Evolutionary conservation across 2,113 vertebrate species (phyloP), one percentile per base, ranked within the genome.

Genomic region (Rhipidura dahli): DNA sequence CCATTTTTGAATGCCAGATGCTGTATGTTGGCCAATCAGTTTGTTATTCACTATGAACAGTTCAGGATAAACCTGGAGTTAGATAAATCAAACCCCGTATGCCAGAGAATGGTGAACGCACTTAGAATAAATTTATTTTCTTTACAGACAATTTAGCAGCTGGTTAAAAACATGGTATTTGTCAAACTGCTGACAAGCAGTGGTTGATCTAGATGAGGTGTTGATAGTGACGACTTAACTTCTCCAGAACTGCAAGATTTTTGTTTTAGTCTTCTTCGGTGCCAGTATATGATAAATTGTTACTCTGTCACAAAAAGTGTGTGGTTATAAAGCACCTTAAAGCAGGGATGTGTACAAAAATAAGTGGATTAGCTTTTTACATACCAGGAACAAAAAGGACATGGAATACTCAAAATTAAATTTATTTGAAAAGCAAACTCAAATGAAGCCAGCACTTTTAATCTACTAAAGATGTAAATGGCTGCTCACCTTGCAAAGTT

Each of bases 341-440:
- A 89, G 56, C 61, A 70, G 40, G 44, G 60, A 64, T 2, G 0
- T 45, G 26, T 49, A 73, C 8, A 0, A 89, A 68, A 94, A n/a
- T 92, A 96, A 95, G 21, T 90, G 90, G 86, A 96, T 97, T 97
- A 94, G 30, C 26, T 76, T 94, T 92, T 92, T 78, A 47, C 42
- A 15, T 61, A 79, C 15, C 69, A 57, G 31, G 72, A 94, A 71
- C 85, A 75, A 89, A 90, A 90, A 37, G 69, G 49, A 75, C 80
- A 72, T 9, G 11, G 47, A 89, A 81, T 75, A 47, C 44, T 94
- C 26, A 68, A 81, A 92, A 93, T 96, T 53, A 86, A 86, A 95
- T 96, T 78, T 90, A 33, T 77, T 85, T 75, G 57, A 72, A 84
- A 93, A 87, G 68, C n/a, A 82, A 92, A 78, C 83, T 71, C 85